Evolutionary conservation across 1,140 invertebrate species (phyloP).

Genomic region (Charaxes varanes): DNA sequence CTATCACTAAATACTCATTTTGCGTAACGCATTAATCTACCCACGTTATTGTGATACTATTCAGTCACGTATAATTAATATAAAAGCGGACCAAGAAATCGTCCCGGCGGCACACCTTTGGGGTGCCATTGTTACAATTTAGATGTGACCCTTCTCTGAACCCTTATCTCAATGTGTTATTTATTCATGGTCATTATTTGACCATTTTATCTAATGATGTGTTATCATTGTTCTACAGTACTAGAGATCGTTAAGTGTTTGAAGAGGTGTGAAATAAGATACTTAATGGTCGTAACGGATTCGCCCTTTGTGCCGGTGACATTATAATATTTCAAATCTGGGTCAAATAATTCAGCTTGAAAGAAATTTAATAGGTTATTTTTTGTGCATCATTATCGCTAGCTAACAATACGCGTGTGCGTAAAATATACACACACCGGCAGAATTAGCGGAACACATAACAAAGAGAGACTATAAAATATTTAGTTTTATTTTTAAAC

Average conservation of each 20-base stretch:
- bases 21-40: conserved; percentile 39
- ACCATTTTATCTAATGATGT: conserved; percentile 70
- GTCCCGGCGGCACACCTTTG: conserved; percentile 46
- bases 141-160: conserved; percentile 43
- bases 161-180: conserved; percentile 64
- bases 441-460: too few species aligned
- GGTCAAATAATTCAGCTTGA: conserved; percentile 7
- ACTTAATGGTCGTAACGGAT: conserved; percentile 49
- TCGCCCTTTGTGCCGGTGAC: conserved; percentile 34
- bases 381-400: too few species aligned
- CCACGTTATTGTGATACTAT: conserved; percentile 60
- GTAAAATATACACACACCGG: too few species aligned
- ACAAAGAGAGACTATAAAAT: too few species aligned
- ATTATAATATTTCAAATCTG: conserved; percentile 30
- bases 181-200: conserved; percentile 73
- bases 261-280: conserved; percentile 64
- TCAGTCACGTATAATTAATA: conserved; percentile 63
- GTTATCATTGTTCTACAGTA: conserved; percentile 58
- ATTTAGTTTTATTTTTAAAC: too few species aligned
- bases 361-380: too few species aligned
- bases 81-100: conserved; percentile 42
- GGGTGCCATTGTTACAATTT: conserved; percentile 56
- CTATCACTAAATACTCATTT: conserved; percentile 29
- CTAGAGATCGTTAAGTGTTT: conserved; percentile 47
- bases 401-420: too few species aligned